Evolutionary conservation across 1,140 invertebrate species (phyloP), one percentile per base, ranked within the genome.

Genomic region (Drosophila virilis): DNA sequence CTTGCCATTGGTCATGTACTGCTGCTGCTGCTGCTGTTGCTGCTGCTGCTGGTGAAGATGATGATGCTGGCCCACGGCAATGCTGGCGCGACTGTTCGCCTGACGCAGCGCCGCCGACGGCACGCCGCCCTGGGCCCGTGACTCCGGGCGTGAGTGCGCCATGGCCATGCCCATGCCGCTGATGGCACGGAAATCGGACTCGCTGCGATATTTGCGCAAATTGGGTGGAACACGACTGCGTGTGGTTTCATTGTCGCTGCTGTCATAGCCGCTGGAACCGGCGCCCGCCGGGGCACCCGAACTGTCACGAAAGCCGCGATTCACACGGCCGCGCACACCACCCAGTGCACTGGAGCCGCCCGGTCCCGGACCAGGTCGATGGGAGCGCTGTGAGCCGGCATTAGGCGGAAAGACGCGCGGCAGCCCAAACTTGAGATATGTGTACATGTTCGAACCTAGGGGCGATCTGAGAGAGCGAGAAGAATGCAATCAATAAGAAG

Each of bases 391-490:
- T 8, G 95, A 94, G 10, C 94, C 94, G 50, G 95, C 94, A 65
- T 95, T 95, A 0, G 97, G 97, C 17, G 97, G 97, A 90, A 98
- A 95, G 0, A 98, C 97, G 38, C 98, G 94, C 0, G 98, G 98
- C 48, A 98, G 92, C 2, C 98, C 98, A 82, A 98, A 98, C 92
- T 98, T 98, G 28, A 98, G 93, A 93, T 98, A 98, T 3, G 97
- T 97, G 92, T 97, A 97, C 93, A 98, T 98, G 86, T 98, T 98
- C 8, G 96, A 96, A 13, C 97, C 96, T 42, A 98, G 93, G 0
- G 97, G 96, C 40, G 96, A 96, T 92, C 95, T 96, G 77, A 51
- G 17, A 8, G n/a, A 15, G 42, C 12, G 15, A 33, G n/a, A 15
- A 37, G 0, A n/a, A 8, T n/a, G 22, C 17, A 45, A 10, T 15